Conservation (phyloP, 1,140 invertebrate genomes). For the Stenopsyche tienmushanensis region DNA sequence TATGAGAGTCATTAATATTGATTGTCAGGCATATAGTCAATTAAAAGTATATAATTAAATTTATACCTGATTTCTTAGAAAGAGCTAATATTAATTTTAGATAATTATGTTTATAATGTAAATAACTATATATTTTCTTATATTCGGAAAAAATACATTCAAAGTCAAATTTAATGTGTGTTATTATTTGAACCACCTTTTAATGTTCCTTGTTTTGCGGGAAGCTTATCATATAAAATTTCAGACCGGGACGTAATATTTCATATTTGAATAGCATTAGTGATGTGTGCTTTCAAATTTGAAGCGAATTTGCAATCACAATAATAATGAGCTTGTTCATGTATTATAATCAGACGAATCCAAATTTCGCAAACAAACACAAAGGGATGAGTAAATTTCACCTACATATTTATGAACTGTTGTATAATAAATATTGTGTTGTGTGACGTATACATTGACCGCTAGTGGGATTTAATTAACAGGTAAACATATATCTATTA, state of each 20-base stretch:
- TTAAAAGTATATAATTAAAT: neutral
- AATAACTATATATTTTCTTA: conserved; percentile 22
- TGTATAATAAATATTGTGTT: too few relatives aligned
- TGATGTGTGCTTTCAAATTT: neutral
- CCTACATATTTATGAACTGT: too few relatives aligned
- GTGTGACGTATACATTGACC: too few relatives aligned
- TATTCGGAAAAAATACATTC: conserved; percentile 18
- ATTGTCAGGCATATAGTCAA: neutral
- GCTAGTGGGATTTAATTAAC: too few relatives aligned
- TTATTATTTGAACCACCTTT: neutral
- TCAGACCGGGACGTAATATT: neutral
- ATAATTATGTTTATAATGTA: conserved; percentile 22
- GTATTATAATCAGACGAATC: too few relatives aligned
- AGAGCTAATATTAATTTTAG: neutral
- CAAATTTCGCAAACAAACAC: too few relatives aligned
- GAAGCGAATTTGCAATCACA: neutral
- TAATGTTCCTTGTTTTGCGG: neutral
- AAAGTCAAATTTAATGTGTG: conserved; percentile 7
- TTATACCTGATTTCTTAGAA: neutral
- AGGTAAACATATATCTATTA: too few relatives aligned
- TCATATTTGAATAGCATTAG: neutral
- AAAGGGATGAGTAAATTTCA: too few relatives aligned
- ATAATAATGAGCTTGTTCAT: too few relatives aligned
- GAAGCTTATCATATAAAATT: neutral
- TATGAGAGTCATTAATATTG: neutral